Percentiles rank a stretch among this genome's conserved stretches.
These are phyloP conservation scores for Eupithecia exiguata DNA, from an alignment of 2,888 invertebrate species.

Conservation along the genomic window DNA sequence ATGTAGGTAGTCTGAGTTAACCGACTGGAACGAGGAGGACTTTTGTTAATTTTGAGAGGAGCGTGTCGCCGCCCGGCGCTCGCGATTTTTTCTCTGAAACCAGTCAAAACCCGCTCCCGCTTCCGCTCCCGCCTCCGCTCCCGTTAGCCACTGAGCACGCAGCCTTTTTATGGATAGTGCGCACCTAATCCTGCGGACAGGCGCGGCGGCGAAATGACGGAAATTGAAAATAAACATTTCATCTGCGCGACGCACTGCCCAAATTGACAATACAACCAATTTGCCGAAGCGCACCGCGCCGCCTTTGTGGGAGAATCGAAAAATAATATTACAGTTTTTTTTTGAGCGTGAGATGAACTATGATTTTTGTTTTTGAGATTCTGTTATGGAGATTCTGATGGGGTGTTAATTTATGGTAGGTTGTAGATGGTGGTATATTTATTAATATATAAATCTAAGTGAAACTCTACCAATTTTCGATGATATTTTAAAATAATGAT, in stretches of 20 bases:
- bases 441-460: neutral
- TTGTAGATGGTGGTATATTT: neutral
- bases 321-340: conserved; percentile 81
- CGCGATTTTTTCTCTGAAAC: neutral
- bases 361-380: conserved; percentile 48
- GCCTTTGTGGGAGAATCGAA: conserved; percentile 84
- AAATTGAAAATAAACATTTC: conserved; percentile 84
- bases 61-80: neutral
- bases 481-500: too few species aligned
- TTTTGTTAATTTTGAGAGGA: neutral
- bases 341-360: conserved; percentile 76
- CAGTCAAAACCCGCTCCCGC: neutral
- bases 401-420: neutral
- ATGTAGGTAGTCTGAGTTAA: too few species aligned
- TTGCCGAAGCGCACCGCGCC: conserved; percentile 79
- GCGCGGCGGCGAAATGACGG: conserved; percentile 78
- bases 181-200: conserved; percentile 71
- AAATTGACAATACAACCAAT: conserved; percentile 84
- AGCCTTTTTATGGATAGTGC: conserved; percentile 52
- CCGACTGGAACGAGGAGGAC: neutral
- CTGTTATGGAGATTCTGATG: neutral
- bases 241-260: conserved; percentile 83
- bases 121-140: neutral
- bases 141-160: neutral
- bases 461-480: too few species aligned